Evolutionary conservation across 1,140 invertebrate genomes (phyloP), one percentile per base, ranked within the genome.

Genomic region (Catajapyx aquilonaris): DNA sequence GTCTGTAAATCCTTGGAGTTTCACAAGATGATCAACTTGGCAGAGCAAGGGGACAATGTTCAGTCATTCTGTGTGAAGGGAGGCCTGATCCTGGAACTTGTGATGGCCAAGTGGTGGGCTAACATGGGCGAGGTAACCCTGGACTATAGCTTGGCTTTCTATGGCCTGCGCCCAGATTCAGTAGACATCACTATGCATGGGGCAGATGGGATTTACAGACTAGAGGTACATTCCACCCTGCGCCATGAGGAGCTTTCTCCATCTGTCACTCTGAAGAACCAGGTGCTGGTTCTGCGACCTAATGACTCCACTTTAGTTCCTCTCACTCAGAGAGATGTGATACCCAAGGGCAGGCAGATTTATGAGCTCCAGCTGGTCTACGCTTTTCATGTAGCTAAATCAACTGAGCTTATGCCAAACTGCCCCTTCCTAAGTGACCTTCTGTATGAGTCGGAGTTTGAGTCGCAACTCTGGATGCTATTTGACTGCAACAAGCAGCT

Each of bases 401-500:
- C 69, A 4, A 75, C 74, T 10, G 90, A 94, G 58, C 71, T 90
- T 21, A 75, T 69, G 13, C 73, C 79, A 7, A 77, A 81, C 50
- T 69, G 76, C 42, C 68, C 83, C 1, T 49, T 86, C 33, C 63
- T 97, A 7, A 84, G 76, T 54, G 73, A 87, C 51, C 63, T 84
- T 45, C 64, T 96, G 5, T 96, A 96, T 54, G 90, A 96, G 57
- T 80, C 76, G 3, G 85, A 93, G 57, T 93, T 79, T 55, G 87
- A 95, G 59, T 85, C 84, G 4, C 87, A 95, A 59, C 65, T 95
- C 48, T 95, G 90, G 88, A 85, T 94, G 76, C 49, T 96, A 36
- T 95, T 81, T 60, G 85, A 94, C 59, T 56, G 62, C n/a, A 90
- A 90, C 56, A 95, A 95, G 59, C 78, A 86, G 46, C 61, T 80